These are phyloP conservation scores for Sminthurinus aureus DNA, from an alignment of 2,888 invertebrate genomes.

Conservation along the genomic window DNA sequence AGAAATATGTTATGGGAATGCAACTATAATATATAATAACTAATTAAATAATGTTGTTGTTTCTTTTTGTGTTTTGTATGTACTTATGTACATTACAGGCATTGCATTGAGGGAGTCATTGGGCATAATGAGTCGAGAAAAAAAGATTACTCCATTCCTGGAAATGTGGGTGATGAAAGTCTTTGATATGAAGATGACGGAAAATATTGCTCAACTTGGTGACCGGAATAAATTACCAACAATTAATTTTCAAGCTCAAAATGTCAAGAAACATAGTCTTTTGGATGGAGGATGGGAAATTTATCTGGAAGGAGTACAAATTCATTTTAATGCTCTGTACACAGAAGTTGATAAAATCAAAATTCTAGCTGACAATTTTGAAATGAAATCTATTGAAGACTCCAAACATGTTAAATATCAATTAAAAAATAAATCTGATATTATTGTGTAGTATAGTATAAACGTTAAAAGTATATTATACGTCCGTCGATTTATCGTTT, in stretches of 20 bases:
- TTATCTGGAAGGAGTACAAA: not conserved
- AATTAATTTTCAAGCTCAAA: not conserved
- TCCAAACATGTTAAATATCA: conserved; percentile 31
- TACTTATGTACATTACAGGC: no score
- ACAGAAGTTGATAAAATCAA: not conserved
- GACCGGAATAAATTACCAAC: not conserved
- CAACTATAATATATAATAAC: no score
- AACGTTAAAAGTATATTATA: no score
- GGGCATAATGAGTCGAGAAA: not conserved
- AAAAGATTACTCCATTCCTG: conserved; percentile 21
- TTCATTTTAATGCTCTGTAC: conserved; percentile 9
- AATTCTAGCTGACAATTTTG: conserved; percentile 30
- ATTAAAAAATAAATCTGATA: not conserved
- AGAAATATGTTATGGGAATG: no score
- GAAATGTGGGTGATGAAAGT: conserved; percentile 10
- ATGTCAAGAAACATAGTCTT: conserved; percentile 3
- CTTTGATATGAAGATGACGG: conserved; percentile 25
- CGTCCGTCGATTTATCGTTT: no score
- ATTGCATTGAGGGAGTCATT: not conserved
- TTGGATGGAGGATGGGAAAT: conserved; percentile 24
- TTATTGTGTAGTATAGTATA: not conserved
- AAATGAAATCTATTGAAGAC: not conserved
- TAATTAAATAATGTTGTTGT: no score
- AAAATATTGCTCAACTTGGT: conserved; percentile 14
- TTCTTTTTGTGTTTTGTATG: no score